Evolutionary conservation across 1,140 invertebrate genomes (phyloP), one percentile per base, ranked within the genome.

Genomic region (Pseudoatta argentina): DNA sequence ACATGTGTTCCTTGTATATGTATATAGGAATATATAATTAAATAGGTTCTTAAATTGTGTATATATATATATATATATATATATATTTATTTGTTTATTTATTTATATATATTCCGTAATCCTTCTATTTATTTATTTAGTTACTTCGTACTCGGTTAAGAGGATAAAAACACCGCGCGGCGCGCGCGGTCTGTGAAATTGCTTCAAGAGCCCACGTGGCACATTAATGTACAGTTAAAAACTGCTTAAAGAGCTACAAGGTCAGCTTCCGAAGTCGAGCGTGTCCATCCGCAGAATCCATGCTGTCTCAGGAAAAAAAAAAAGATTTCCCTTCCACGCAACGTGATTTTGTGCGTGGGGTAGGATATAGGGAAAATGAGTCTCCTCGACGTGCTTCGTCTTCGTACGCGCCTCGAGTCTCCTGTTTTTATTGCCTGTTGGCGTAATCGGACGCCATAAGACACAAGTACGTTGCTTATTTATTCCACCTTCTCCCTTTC

Each of bases 11-110:
- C 90, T 86, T 88, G 90, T 90, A 63, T 86, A 63, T 76, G 85
- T 92, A 82, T 90, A 87, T 92, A 91, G 87, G 88, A 93, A 93
- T 93, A 91, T 93, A 92, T 91, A 93, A 90, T 91, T 91, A 91
- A 90, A 90, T 91, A 88, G 76, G 88, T 82, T 86, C 87, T 91
- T 76, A 89, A 82, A 82, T 85, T 82, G 72, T 87, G 57, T 87
- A 55, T 92, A 89, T 91, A 88, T 91, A 92, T 27, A 21, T 21
- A 21, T 21, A 21, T 21, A 21, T 21, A 34, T 34, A 91, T 91
- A 91, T 90, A 92, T 88, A 78, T 92, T 44, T 89, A 55, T 87
- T 77, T 55, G 59, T 85, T 89, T 87, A 34, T 82, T 76, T 72
- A 21, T 87, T 82, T 71, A 87, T 73, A 87, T 86, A 66, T 69